Conservation (phyloP, 2,888 invertebrate species). For the Polia nebulosa region DNA sequence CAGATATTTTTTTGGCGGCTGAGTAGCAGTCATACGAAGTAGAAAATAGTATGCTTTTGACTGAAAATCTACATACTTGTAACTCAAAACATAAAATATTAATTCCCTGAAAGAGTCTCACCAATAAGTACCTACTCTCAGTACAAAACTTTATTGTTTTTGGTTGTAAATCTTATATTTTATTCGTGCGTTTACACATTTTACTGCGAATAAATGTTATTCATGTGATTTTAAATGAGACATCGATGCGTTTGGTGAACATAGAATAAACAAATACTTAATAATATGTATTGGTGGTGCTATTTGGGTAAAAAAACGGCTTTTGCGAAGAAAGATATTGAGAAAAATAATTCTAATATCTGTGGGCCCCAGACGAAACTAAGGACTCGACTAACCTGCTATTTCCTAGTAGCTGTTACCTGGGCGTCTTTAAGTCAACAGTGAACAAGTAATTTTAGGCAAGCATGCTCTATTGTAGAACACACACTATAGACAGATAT, state of each 20-base stretch:
- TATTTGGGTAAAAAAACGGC: not conserved
- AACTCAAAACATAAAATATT: not conserved
- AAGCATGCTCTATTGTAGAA: too few relatives aligned
- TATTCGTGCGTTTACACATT: conserved; percentile 10
- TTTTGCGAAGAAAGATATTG: too few relatives aligned
- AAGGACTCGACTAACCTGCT: too few relatives aligned
- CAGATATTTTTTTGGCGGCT: too few relatives aligned
- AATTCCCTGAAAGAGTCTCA: not conserved
- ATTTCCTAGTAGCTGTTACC: too few relatives aligned
- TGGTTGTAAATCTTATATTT: conserved; percentile 16
- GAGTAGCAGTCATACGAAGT: not conserved
- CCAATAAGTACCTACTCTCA: too few relatives aligned
- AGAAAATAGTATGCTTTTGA: not conserved
- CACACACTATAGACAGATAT: too few relatives aligned
- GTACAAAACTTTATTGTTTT: conserved; percentile 3
- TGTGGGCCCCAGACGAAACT: too few relatives aligned
- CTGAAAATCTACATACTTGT: not conserved
- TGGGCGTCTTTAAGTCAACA: too few relatives aligned
- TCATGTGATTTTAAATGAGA: conserved; percentile 33
- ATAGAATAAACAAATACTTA: not conserved
- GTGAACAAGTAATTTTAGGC: too few relatives aligned
- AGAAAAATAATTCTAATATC: too few relatives aligned
- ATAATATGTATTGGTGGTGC: not conserved
- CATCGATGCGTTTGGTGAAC: not conserved
- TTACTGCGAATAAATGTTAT: conserved; percentile 18